A percentile compares a stretch with the other conserved stretches of the same genome.
Evolutionary conservation across 2,113 vertebrate genomes (phyloP).

Genomic region (Thymallus thymallus): DNA sequence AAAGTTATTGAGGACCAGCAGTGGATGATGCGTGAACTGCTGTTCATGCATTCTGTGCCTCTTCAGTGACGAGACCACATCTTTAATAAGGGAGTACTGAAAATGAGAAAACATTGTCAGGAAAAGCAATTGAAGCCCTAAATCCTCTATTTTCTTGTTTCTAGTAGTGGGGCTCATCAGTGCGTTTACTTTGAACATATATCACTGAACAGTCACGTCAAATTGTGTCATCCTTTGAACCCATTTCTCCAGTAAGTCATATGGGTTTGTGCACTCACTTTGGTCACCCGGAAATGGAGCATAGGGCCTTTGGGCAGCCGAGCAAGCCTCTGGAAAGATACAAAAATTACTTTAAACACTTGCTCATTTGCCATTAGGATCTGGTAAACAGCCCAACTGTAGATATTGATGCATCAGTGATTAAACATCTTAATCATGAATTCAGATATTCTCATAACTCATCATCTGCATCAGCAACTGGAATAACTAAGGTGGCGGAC

Average conservation of each 20-base stretch:
- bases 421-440: not conserved
- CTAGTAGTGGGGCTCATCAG: slow-evolving; percentile 54
- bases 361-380: too few species aligned
- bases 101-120: slow-evolving; percentile 12
- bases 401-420: slow-evolving; percentile 5
- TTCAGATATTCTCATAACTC: slow-evolving; percentile 8
- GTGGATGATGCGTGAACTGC: slow-evolving; percentile 86
- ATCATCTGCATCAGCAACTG: slow-evolving; percentile 1
- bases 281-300: slow-evolving; percentile 79
- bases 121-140: not conserved
- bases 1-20: slow-evolving; percentile 91
- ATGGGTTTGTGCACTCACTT: slow-evolving; percentile 68
- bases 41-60: slow-evolving; percentile 91
- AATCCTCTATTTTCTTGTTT: rapidly evolving
- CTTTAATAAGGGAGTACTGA: slow-evolving; percentile 85
- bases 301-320: slow-evolving; percentile 89
- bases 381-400: too few species aligned
- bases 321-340: slow-evolving; percentile 78
- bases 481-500: not conserved
- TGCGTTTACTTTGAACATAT: slow-evolving; percentile 71
- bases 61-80: slow-evolving; percentile 86
- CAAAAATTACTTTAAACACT: not conserved
- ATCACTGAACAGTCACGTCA: slow-evolving; percentile 65
- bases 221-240: slow-evolving; percentile 58
- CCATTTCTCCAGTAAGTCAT: not conserved